phyloP scores from a whole-genome alignment of 2,797 vertebrate genomes.

The Chaetodon trifasciatus region DNA sequence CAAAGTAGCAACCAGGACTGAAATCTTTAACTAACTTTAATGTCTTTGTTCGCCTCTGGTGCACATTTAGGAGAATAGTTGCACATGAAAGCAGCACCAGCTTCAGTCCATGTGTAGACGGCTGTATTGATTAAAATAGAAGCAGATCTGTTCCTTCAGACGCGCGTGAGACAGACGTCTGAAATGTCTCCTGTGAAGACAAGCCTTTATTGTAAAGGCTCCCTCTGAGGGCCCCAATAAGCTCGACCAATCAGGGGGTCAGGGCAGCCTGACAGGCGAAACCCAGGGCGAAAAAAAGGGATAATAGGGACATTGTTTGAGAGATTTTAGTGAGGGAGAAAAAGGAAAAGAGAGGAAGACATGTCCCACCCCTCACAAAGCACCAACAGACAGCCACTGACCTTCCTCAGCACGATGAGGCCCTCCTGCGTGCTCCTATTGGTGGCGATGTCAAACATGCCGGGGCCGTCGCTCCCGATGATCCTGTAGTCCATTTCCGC shows the following conservation, averaged over 20 bases:
- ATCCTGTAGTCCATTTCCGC: constrained; percentile 93
- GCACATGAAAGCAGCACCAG: neutral
- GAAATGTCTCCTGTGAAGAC: neutral
- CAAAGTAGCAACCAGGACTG: too few species aligned
- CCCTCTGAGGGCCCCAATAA: constrained; percentile 22
- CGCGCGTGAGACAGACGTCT: neutral
- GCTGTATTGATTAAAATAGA: neutral
- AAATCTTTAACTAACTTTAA: neutral
- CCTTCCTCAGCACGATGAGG: constrained; percentile 92
- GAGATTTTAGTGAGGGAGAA: neutral
- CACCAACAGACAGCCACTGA: constrained; percentile 59
- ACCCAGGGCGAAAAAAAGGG: neutral
- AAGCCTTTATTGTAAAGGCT: constrained; percentile 24
- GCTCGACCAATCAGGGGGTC: constrained; percentile 19
- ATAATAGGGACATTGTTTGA: neutral
- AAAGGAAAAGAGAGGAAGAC: neutral
- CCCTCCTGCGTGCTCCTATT: constrained; percentile 93
- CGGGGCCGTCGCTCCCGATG: constrained; percentile 90
- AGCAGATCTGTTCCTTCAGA: constrained; percentile 27
- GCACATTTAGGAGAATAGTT: neutral
- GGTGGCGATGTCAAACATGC: constrained; percentile 90
- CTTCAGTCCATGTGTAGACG: neutral
- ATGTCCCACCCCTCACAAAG: too few species aligned
- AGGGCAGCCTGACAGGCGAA: constrained; percentile 25
- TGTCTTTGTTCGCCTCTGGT: neutral